Conservation (phyloP, 1,140 invertebrate genomes). For the Penaeus indicus region DNA sequence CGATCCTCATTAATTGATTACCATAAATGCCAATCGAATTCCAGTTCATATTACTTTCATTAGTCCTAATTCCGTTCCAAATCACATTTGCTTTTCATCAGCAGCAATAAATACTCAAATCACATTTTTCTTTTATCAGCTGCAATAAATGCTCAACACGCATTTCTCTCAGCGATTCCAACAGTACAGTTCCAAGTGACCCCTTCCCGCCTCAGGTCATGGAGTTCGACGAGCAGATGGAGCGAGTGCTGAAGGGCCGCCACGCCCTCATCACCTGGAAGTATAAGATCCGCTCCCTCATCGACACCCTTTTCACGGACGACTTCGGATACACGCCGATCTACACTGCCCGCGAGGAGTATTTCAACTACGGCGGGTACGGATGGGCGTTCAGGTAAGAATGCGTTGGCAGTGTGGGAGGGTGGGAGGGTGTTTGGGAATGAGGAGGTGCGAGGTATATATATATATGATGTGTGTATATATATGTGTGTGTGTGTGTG, state of each 20-base stretch:
- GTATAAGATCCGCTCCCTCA: slow-evolving; percentile 45
- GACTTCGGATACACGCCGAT: slow-evolving; percentile 45
- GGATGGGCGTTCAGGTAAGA: slow-evolving; percentile 45
- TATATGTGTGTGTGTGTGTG: too few species aligned
- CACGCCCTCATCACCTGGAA: slow-evolving; percentile 62
- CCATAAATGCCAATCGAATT: too few species aligned
- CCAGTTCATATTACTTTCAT: too few species aligned
- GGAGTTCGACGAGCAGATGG: slow-evolving; percentile 53
- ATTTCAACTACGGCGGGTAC: slow-evolving; percentile 48
- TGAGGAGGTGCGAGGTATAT: background rate
- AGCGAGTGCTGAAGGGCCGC: slow-evolving; percentile 36
- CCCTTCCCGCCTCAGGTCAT: background rate
- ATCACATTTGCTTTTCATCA: too few species aligned
- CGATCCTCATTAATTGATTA: too few species aligned
- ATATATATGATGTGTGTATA: background rate
- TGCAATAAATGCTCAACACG: background rate
- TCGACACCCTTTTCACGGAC: slow-evolving; percentile 50
- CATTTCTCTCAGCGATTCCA: background rate
- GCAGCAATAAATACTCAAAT: too few species aligned
- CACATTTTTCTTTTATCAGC: background rate
- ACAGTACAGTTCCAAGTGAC: background rate
- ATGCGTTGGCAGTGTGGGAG: background rate
- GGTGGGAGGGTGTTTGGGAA: too few species aligned
- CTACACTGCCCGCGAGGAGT: slow-evolving; percentile 47
- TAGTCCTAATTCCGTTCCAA: too few species aligned